These are phyloP conservation scores for Desoria tigrina DNA, from an alignment of 2,888 invertebrate species.

Conservation along the genomic window DNA sequence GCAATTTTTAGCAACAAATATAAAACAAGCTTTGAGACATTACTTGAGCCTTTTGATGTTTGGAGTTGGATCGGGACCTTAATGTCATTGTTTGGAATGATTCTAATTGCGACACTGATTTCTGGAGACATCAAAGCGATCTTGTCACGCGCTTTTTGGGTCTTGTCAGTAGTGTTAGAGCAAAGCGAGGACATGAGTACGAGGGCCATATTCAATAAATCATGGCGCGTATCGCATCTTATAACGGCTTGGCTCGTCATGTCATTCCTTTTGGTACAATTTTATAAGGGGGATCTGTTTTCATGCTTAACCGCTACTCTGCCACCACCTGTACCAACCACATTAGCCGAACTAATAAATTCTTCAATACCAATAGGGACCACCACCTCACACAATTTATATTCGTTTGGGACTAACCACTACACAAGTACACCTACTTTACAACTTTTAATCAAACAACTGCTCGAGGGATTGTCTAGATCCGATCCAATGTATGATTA, in stretches of 20 bases:
- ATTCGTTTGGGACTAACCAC: no score
- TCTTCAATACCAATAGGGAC: no score
- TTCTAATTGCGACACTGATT: neutral
- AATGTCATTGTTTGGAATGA: neutral
- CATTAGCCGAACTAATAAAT: neutral
- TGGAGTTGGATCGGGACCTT: neutral
- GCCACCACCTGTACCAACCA: neutral
- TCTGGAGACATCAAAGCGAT: neutral
- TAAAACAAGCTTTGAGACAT: neutral
- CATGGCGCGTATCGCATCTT: neutral
- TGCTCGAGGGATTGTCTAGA: neutral
- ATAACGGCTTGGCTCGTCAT: neutral
- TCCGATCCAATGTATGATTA: no score
- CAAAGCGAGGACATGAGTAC: neutral
- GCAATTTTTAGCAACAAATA: neutral
- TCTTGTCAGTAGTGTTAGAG: neutral
- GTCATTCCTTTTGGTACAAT: neutral
- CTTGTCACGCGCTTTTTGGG: neutral
- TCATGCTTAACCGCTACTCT: neutral
- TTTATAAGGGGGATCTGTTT: conserved; percentile 15
- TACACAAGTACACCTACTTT: no score
- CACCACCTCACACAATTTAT: neutral
- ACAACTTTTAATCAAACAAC: neutral
- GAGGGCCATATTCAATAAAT: neutral
- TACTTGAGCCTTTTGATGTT: neutral